Conservation (phyloP, 2,888 invertebrate species). For the Sussaba pulchella region DNA sequence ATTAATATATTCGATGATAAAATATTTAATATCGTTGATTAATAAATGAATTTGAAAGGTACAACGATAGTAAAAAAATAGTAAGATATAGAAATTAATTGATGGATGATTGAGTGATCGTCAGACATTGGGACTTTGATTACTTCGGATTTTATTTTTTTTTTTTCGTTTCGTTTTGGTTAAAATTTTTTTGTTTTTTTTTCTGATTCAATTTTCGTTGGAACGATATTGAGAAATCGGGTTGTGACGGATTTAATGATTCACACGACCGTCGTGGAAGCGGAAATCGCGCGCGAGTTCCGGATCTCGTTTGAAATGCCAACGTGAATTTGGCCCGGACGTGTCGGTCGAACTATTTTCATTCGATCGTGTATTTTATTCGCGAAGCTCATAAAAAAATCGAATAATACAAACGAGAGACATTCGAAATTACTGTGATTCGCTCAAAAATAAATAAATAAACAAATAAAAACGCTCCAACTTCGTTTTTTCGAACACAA, state of each 20-base stretch:
- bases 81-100: constrained; percentile 2
- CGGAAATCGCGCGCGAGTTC: constrained; percentile 31
- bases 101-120: constrained; percentile 1
- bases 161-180: too few relatives aligned
- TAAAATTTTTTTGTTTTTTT: neutral
- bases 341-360: constrained; percentile 51
- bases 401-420: constrained; percentile 11
- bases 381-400: neutral
- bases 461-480: neutral
- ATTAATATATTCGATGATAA: too few relatives aligned
- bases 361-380: constrained; percentile 11
- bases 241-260: constrained; percentile 46
- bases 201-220: neutral
- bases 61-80: neutral
- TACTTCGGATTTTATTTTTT: neutral
- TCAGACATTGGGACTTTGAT: constrained; percentile 12
- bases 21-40: too few relatives aligned
- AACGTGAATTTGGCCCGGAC: constrained; percentile 70
- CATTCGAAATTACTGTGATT: constrained; percentile 35
- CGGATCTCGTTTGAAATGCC: constrained; percentile 69
- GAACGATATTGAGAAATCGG: neutral
- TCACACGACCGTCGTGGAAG: constrained; percentile 17
- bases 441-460: too few relatives aligned
- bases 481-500: neutral
- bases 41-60: too few relatives aligned